Evolutionary conservation across 2,113 vertebrate genomes (phyloP).

Genomic region (Bufo bufo): DNA sequence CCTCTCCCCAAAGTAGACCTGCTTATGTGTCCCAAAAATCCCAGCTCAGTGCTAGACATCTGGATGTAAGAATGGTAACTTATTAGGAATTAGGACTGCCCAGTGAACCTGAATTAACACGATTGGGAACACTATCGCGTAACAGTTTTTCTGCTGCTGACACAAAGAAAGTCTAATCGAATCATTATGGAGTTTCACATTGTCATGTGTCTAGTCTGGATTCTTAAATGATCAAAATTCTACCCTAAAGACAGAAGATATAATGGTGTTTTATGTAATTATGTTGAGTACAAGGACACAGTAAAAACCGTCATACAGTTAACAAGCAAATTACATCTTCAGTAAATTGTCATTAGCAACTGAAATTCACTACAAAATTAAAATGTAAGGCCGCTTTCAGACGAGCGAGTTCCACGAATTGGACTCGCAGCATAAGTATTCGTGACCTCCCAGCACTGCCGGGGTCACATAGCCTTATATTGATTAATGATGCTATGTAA

Average conservation of each 20-base stretch:
- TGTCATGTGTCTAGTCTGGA: not conserved
- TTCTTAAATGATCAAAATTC: constrained; percentile 3
- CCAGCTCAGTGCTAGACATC: not conserved
- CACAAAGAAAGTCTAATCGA: constrained; percentile 5
- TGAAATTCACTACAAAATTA: not conserved
- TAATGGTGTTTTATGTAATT: not conserved
- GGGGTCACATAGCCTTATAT: too few relatives aligned
- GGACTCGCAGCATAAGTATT: too few relatives aligned
- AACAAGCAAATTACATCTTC: not conserved
- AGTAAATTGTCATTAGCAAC: not conserved
- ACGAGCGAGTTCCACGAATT: not conserved
- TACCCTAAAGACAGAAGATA: not conserved
- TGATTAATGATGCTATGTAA: too few relatives aligned
- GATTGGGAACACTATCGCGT: constrained; percentile 3
- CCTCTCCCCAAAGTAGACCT: not conserved
- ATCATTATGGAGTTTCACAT: constrained; percentile 10
- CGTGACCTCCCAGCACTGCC: too few relatives aligned
- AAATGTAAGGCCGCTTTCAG: not conserved
- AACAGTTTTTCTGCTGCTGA: not conserved
- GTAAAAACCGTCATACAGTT: not conserved
- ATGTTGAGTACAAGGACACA: not conserved
- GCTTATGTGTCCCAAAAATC: not conserved
- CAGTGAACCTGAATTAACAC: not conserved
- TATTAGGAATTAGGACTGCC: not conserved
- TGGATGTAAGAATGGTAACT: not conserved